Evolutionary conservation across 2,797 vertebrate genomes (phyloP).

Genomic region (Pampus argenteus): DNA sequence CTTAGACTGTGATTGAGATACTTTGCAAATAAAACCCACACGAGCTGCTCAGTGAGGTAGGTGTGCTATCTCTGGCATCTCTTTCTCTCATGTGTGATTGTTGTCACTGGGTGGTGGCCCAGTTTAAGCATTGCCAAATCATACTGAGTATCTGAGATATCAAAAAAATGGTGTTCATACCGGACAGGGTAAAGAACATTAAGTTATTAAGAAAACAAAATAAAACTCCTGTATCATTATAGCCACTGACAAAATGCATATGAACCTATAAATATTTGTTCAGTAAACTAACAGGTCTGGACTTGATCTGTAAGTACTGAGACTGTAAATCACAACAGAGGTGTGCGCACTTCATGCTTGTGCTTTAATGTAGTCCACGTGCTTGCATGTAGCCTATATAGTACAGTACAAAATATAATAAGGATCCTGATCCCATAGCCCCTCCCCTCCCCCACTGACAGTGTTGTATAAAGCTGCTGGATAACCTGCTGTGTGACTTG

Average conservation of each 20-base stretch:
- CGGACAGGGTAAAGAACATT: background rate
- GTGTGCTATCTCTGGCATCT: slow-evolving; percentile 14
- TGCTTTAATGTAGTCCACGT: background rate
- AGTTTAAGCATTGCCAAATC: slow-evolving; percentile 25
- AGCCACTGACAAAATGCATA: background rate
- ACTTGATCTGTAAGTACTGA: background rate
- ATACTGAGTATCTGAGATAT: slow-evolving; percentile 1
- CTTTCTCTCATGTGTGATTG: slow-evolving; percentile 13
- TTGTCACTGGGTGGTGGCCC: slow-evolving; percentile 21
- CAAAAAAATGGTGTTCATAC: background rate
- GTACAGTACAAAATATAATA: slow-evolving; percentile 18
- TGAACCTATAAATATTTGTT: background rate
- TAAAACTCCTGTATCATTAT: background rate
- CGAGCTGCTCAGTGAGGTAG: slow-evolving; percentile 3
- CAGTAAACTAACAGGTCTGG: background rate
- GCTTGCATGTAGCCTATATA: background rate
- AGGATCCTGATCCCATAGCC: slow-evolving; percentile 24
- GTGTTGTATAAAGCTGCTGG: slow-evolving; percentile 64
- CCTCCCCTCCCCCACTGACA: slow-evolving; percentile 52
- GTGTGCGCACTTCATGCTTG: background rate
- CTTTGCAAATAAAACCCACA: background rate
- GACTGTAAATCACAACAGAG: background rate
- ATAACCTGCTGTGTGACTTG: slow-evolving; percentile 71
- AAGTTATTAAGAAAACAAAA: slow-evolving; percentile 1
- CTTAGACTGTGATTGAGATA: background rate